phyloP scores from a whole-genome alignment of 2,888 invertebrate species.

The Rhamnusium bicolor region DNA sequence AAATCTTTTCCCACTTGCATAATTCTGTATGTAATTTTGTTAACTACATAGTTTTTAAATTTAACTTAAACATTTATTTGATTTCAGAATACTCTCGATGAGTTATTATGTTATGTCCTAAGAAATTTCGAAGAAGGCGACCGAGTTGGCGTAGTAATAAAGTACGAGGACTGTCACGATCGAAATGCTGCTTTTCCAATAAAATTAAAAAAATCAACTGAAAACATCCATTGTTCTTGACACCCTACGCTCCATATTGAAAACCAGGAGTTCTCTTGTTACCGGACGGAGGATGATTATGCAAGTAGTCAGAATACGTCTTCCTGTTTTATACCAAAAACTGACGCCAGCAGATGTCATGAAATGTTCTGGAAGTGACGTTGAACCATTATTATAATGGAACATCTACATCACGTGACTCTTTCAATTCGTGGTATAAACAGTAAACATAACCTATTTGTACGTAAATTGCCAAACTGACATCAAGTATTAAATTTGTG shows the following conservation, averaged over 20 bases:
- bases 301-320: conserved; percentile 43
- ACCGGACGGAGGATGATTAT: conserved; percentile 40
- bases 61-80: background rate
- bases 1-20: too few relatives aligned
- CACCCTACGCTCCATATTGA: conserved; percentile 34
- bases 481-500: too few relatives aligned
- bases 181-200: conserved; percentile 42
- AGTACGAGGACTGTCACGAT: conserved; percentile 33
- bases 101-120: conserved; percentile 43
- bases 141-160: conserved; percentile 45
- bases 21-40: too few relatives aligned
- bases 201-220: conserved; percentile 35
- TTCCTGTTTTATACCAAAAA: conserved; percentile 30
- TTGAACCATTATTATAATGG: too few relatives aligned
- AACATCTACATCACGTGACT: too few relatives aligned
- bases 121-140: conserved; percentile 40
- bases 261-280: conserved; percentile 25
- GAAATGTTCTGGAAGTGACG: background rate
- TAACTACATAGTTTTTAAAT: too few relatives aligned
- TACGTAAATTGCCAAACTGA: too few relatives aligned
- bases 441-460: too few relatives aligned
- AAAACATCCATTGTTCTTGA: conserved; percentile 32
- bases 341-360: conserved; percentile 26
- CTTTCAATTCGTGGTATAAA: too few relatives aligned
- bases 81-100: conserved; percentile 37